A percentile compares a stretch with the other conserved stretches of the same genome.
These are phyloP conservation scores for Heterocephalus glaber DNA, from an alignment of 2,113 vertebrate genomes.

Conservation along the genomic window DNA sequence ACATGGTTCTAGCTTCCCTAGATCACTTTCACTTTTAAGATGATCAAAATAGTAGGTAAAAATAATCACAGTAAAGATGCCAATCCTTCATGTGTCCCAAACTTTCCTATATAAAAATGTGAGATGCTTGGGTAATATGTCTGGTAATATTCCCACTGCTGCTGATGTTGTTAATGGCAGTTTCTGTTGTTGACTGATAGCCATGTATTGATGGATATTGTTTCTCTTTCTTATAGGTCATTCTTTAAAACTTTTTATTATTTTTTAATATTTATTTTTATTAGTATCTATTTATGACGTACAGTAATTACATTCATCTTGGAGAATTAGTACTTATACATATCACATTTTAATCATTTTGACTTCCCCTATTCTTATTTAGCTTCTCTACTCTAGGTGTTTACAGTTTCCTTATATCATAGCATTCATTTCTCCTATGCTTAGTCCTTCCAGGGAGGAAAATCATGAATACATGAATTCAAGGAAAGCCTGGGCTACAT, in stretches of 20 bases:
- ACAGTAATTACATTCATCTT: not conserved
- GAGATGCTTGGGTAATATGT: not conserved
- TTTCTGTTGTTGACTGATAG: not conserved
- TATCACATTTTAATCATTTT: not conserved
- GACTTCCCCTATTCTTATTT: not conserved
- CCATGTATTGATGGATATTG: not conserved
- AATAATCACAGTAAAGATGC: not conserved
- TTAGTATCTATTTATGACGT: not conserved
- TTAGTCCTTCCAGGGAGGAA: not conserved
- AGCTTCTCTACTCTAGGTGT: constrained; percentile 13
- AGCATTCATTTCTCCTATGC: not conserved
- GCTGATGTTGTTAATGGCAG: not conserved
- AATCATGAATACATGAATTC: not conserved
- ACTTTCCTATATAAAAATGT: not conserved
- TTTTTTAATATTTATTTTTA: not conserved
- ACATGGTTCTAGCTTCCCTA: not conserved
- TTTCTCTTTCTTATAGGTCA: not conserved
- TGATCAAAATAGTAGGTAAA: constrained; percentile 13
- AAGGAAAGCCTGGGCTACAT: not conserved
- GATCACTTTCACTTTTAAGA: not conserved
- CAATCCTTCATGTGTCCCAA: not conserved
- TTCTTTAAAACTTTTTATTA: not conserved
- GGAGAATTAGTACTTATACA: not conserved
- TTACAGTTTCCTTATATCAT: not conserved
- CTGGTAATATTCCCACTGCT: not conserved